Evolutionary conservation across 2,888 invertebrate species (phyloP), one percentile per base, ranked within the genome.

Genomic region (Eupithecia vulgata): DNA sequence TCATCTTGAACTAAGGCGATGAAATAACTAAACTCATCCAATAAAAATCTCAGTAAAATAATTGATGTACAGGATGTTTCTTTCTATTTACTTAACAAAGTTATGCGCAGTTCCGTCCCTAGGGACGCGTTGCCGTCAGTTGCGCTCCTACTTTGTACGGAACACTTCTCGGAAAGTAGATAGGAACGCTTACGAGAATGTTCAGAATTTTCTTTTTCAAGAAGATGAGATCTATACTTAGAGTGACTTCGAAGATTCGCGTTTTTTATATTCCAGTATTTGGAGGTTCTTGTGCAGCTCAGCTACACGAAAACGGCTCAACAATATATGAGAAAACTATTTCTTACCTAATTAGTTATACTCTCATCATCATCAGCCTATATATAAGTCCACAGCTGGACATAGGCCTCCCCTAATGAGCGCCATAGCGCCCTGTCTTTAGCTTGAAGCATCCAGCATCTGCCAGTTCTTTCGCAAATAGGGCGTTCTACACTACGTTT

Each of bases 91-190:
- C 35, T 67, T 21, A 6, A 25, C 65, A 25, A 65, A 65, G 65
- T 65, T 65, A 65, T 42, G 25, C 40, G 3, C 37, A 21, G 65
- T 65, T 65, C 10, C 21, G 25, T 65, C 65, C 7, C 65, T 25
- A 21, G 65, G 40, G 65, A 65, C 37, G 40, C 40, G 40, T 65
- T 65, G 37, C 40, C 65, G 21, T 25, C 65, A 37, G 40, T 64
- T 35, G 34, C 25, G 21, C 65, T 21, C 13, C 21, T 21, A 40
- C 65, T 37, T 65, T 65, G 40, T 65, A 61, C 61, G 40, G 21
- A 40, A 40, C 37, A 65, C 40, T 65, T 64, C n/a, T n/a, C 34
- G 61, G 35, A 40, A 65, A 65, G 64, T 64, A 64, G 62, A 65
- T 42, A n/a, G 40, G 65, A 25, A 65, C 65, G 40, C 40, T 65